Evolutionary conservation across 2,888 invertebrate species (phyloP).

Genomic region (Odontocerum albicorne): DNA sequence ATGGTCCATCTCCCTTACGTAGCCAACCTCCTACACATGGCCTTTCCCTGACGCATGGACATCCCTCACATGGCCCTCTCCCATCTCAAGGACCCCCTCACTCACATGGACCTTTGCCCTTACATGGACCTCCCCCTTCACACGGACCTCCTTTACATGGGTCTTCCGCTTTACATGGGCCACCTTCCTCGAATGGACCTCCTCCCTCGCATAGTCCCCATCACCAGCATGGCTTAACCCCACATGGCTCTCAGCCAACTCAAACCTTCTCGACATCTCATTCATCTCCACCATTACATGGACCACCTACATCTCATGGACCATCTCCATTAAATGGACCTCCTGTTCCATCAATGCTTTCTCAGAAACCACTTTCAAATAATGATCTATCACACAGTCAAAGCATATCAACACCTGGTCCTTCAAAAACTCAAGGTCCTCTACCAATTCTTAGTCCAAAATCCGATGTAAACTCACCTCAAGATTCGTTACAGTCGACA

Average conservation of each 20-base stretch:
- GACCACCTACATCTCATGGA: not conserved
- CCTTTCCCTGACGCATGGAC: not conserved
- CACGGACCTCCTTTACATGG: not conserved
- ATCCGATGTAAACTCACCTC: no score
- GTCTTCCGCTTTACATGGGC: not conserved
- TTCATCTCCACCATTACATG: not conserved
- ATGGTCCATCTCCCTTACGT: not conserved
- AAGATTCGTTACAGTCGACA: no score
- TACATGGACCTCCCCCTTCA: slow-evolving; percentile 2
- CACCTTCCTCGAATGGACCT: not conserved
- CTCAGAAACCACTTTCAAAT: not conserved
- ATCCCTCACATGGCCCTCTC: slow-evolving; percentile 3
- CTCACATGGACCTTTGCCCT: not conserved
- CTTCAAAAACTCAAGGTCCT: not conserved
- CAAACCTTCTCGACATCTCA: not conserved
- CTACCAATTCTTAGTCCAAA: not conserved
- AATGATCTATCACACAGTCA: not conserved
- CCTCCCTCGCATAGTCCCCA: not conserved
- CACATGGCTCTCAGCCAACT: not conserved
- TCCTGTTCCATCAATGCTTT: not conserved
- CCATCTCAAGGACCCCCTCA: slow-evolving; percentile 33
- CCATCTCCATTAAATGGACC: not conserved
- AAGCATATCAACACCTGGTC: not conserved
- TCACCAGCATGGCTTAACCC: not conserved
- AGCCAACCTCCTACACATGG: not conserved